Percentiles rank a stretch among this genome's conserved stretches.
Conservation (phyloP, 2,797 vertebrate species). For the Clarias laeviceps region DNA sequence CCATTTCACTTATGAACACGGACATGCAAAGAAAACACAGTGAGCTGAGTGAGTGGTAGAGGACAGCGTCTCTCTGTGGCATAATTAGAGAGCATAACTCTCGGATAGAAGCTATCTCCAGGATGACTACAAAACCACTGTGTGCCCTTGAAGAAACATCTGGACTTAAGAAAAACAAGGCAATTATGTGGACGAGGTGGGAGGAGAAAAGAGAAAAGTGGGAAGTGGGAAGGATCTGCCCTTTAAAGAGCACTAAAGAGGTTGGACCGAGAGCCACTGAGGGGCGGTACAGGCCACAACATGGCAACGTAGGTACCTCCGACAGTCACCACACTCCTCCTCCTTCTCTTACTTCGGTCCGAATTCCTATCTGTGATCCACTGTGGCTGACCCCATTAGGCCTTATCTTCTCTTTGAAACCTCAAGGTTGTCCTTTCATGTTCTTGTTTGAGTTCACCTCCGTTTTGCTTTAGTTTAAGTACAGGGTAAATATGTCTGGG, state of each 20-base stretch:
- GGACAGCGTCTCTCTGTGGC: constrained; percentile 71
- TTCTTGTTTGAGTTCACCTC: constrained; percentile 35
- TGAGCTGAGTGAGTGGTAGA: constrained; percentile 62
- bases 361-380: constrained; percentile 6
- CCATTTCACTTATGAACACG: constrained; percentile 47
- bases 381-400: constrained; percentile 17
- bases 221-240: constrained; percentile 39
- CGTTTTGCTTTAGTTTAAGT: constrained; percentile 17
- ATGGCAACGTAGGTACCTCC: constrained; percentile 9
- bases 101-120: constrained; percentile 68
- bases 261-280: constrained; percentile 30
- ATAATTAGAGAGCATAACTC: constrained; percentile 74
- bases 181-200: constrained; percentile 72
- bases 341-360: background rate
- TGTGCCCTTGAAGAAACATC: constrained; percentile 81
- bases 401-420: constrained; percentile 34
- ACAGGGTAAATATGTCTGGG: constrained; percentile 28
- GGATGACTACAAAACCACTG: constrained; percentile 78
- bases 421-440: constrained; percentile 34
- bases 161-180: constrained; percentile 79
- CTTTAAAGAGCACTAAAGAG: constrained; percentile 42
- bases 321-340: constrained; percentile 8
- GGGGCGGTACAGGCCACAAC: constrained; percentile 4
- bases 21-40: constrained; percentile 48
- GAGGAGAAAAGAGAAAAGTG: constrained; percentile 53